These are phyloP conservation scores for Romanomermis culicivorax DNA, from an alignment of 2,888 invertebrate genomes.

Conservation along the genomic window DNA sequence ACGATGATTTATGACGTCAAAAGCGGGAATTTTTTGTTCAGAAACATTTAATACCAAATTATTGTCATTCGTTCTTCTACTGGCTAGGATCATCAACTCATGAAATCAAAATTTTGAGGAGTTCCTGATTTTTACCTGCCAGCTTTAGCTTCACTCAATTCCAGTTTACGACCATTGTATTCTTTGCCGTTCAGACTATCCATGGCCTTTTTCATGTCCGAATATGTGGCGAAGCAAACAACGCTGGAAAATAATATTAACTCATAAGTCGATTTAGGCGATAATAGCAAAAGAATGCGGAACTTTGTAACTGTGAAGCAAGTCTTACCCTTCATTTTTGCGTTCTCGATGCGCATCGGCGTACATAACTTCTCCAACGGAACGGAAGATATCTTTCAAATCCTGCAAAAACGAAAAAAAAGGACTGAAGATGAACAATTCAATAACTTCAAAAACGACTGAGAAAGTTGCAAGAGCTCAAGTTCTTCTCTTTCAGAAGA, in stretches of 20 bases:
- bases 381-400: constrained; percentile 97
- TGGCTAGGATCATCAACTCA: too few species aligned
- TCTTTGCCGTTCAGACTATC: constrained; percentile 91
- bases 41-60: too few species aligned
- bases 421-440: neutral
- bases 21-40: too few species aligned
- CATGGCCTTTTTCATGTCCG: constrained; percentile 85
- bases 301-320: neutral
- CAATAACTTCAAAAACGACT: too few species aligned
- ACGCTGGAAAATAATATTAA: constrained; percentile 43
- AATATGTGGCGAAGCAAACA: constrained; percentile 81
- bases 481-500: too few species aligned
- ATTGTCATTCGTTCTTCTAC: too few species aligned
- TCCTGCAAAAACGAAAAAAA: constrained; percentile 34
- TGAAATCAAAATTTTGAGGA: too few species aligned
- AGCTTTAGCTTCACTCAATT: constrained; percentile 54
- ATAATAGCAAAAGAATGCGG: too few species aligned
- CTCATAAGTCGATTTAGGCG: too few species aligned
- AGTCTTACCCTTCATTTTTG: constrained; percentile 44
- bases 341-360: constrained; percentile 91
- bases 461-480: too few species aligned
- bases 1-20: too few species aligned
- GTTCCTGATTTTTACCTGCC: neutral
- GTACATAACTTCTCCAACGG: constrained; percentile 95
- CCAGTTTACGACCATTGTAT: constrained; percentile 75